Conservation (phyloP, 2,113 vertebrate genomes). For the Oncorhynchus gorbuscha region DNA sequence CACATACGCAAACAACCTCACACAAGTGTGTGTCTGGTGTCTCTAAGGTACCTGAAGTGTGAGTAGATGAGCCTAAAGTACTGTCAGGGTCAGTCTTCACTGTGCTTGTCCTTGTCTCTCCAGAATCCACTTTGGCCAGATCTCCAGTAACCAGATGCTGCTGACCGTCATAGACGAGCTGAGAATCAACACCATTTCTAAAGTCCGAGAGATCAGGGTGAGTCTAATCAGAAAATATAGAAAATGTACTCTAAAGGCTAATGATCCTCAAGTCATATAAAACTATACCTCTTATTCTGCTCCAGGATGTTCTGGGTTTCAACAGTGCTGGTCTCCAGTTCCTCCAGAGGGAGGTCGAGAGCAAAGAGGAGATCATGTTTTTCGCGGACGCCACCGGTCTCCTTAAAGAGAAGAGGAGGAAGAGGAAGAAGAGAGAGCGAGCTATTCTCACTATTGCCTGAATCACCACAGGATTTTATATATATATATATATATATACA, state of each 20-base stretch:
- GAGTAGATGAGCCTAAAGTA: not conserved
- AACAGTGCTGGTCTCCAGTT: conserved; percentile 91
- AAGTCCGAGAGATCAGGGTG: conserved; percentile 86
- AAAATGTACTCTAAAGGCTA: no score
- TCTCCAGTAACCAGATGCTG: conserved; percentile 92
- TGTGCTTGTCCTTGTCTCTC: conserved; percentile 5
- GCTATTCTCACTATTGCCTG: conserved; percentile 83
- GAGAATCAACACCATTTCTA: conserved; percentile 85
- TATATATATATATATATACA: not conserved
- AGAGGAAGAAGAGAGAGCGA: conserved; percentile 86
- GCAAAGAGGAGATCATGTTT: conserved; percentile 90
- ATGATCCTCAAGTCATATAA: no score
- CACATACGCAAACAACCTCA: no score
- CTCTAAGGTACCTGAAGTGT: not conserved
- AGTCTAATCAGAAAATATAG: conserved; percentile 49
- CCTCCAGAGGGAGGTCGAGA: conserved; percentile 89
- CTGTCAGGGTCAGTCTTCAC: not conserved
- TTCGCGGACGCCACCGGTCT: conserved; percentile 89
- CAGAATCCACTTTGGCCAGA: conserved; percentile 95
- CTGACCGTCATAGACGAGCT: conserved; percentile 88
- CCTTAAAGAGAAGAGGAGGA: conserved; percentile 85
- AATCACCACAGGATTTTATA: conserved; percentile 25
- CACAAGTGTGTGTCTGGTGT: not conserved
- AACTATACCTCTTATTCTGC: not conserved
- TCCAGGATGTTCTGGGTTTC: conserved; percentile 90